phyloP scores from a whole-genome alignment of 2,797 vertebrate species.

The Lepilemur septentrionalis region DNA sequence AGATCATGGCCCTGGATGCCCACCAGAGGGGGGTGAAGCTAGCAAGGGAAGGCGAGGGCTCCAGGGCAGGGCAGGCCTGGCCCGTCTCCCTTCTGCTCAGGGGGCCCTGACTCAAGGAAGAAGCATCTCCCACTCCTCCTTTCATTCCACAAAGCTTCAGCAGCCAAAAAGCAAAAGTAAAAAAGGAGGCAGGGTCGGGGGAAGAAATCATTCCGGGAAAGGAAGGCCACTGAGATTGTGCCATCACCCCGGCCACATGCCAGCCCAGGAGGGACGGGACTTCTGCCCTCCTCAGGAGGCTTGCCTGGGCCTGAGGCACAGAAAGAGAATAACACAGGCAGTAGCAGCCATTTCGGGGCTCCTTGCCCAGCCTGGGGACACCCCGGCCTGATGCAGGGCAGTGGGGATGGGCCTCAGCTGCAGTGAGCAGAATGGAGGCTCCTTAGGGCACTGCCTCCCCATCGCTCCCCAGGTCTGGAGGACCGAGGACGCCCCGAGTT shows the following conservation, averaged over 20 bases:
- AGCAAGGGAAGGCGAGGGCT: fast-evolving
- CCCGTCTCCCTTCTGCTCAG: not conserved
- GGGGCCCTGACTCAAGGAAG: not conserved
- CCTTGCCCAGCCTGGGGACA: not conserved
- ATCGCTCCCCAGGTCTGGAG: not conserved
- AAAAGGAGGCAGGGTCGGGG: not conserved
- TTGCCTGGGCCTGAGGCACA: not conserved
- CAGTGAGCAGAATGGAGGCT: not conserved
- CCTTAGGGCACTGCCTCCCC: not conserved
- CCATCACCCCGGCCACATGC: not conserved
- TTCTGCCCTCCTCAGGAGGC: not conserved
- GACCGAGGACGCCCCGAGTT: not conserved
- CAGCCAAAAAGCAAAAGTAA: not conserved
- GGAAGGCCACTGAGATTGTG: not conserved
- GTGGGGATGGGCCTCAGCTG: not conserved
- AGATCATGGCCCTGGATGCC: not conserved
- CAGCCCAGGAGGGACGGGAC: not conserved
- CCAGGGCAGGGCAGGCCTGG: not conserved
- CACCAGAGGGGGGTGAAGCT: not conserved
- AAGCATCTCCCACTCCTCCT: not conserved
- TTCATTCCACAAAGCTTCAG: not conserved
- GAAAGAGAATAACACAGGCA: not conserved
- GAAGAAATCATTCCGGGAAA: not conserved
- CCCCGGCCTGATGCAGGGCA: not conserved
- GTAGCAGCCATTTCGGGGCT: not conserved